Evolutionary conservation across 2,888 invertebrate species (phyloP).

Genomic region (Mystacides longicornis): DNA sequence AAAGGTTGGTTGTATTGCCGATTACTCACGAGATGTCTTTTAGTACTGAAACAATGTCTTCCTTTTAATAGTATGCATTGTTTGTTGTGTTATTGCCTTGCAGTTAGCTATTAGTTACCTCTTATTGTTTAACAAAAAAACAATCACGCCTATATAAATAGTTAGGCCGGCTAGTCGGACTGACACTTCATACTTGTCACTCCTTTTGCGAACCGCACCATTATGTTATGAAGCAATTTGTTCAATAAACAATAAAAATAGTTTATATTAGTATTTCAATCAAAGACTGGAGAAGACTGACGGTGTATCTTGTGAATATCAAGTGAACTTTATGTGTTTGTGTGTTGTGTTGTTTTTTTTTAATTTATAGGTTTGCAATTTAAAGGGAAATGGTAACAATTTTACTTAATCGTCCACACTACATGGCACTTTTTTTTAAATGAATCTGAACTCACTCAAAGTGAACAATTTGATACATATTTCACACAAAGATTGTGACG

Average conservation of each 20-base stretch:
- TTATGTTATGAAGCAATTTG: not conserved
- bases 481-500: no score
- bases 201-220: not conserved
- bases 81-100: slow-evolving; percentile 1
- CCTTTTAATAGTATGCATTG: slow-evolving; percentile 2
- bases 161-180: not conserved
- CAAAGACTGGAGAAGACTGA: no score
- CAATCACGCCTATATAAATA: not conserved
- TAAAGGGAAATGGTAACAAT: no score
- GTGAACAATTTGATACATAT: no score
- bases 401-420: no score
- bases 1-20: not conserved
- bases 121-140: not conserved
- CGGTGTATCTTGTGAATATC: no score
- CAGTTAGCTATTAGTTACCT: not conserved
- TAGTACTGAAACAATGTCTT: not conserved
- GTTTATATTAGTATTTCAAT: no score
- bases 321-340: no score
- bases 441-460: no score
- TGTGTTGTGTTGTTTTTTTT: no score
- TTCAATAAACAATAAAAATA: not conserved
- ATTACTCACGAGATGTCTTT: not conserved
- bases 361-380: no score
- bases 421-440: no score
- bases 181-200: not conserved